Evolutionary conservation across 1,140 invertebrate genomes (phyloP).

Genomic region (Penaeus chinensis): DNA sequence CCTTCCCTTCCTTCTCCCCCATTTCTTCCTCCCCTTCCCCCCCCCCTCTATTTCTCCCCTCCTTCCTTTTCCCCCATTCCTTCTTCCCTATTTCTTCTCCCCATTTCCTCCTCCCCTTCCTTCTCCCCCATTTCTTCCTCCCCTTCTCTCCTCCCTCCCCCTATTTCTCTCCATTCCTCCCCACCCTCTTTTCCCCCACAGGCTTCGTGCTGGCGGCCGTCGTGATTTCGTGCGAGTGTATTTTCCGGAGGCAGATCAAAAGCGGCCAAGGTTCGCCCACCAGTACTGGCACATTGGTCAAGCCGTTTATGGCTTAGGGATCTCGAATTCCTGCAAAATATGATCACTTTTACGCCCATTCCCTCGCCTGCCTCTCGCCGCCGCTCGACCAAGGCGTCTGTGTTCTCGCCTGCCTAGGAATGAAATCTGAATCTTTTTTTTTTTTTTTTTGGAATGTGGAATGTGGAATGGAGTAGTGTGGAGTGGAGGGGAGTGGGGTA

Average conservation of each 20-base stretch:
- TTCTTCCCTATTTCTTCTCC: not conserved
- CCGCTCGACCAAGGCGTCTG: not conserved
- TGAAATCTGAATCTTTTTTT: too few relatives aligned
- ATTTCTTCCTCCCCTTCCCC: too few relatives aligned
- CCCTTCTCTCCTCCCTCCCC: not conserved
- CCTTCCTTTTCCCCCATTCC: not conserved
- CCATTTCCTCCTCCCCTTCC: not conserved
- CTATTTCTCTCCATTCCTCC: not conserved
- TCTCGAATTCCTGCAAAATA: conserved; percentile 43
- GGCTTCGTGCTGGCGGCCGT: conserved; percentile 56
- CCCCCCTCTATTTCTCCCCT: not conserved
- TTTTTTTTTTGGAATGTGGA: too few relatives aligned
- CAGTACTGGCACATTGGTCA: conserved; percentile 56
- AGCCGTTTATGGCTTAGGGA: conserved; percentile 58
- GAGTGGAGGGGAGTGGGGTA: too few relatives aligned
- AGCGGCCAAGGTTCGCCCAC: conserved; percentile 45
- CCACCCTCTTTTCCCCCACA: not conserved
- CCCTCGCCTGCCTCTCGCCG: not conserved
- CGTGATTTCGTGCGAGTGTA: conserved; percentile 53
- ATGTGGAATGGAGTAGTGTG: too few relatives aligned
- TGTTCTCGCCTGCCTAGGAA: not conserved
- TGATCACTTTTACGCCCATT: conserved; percentile 27
- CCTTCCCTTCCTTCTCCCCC: too few relatives aligned
- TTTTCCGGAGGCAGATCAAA: conserved; percentile 29
- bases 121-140: conserved; percentile 1